Evolutionary conservation across 2,113 vertebrate species (phyloP).

Genomic region (Mustela lutreola): DNA sequence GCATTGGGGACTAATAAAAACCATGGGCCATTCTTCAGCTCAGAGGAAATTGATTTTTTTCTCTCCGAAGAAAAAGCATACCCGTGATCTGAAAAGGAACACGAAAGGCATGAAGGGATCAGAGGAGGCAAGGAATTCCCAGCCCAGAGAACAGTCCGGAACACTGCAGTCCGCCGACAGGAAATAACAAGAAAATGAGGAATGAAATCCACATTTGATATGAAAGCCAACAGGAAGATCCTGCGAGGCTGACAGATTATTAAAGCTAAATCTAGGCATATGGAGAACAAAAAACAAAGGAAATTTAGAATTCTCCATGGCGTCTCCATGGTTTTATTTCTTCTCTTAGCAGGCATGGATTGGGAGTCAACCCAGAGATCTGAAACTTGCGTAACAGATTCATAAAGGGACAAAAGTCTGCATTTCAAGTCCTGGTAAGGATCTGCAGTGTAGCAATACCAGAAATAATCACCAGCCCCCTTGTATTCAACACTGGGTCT

Average conservation of each 20-base stretch:
- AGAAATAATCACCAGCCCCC: background rate
- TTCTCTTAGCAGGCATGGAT: background rate
- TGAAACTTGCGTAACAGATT: background rate
- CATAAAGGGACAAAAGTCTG: background rate
- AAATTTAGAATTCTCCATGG: conserved; percentile 51
- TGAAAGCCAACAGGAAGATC: conserved; percentile 71
- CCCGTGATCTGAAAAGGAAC: conserved; percentile 48
- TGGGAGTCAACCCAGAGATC: background rate
- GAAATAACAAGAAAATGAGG: conserved; percentile 71
- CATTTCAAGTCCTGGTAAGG: background rate
- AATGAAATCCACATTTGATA: conserved; percentile 54
- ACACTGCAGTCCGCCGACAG: conserved; percentile 61
- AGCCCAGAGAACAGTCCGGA: conserved; percentile 60
- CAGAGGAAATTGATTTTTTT: conserved; percentile 75
- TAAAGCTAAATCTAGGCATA: conserved; percentile 44
- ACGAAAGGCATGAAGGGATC: conserved; percentile 47
- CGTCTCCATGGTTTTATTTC: conserved; percentile 11
- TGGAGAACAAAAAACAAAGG: conserved; percentile 47
- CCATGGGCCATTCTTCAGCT: conserved; percentile 15
- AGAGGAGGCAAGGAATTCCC: conserved; percentile 57
- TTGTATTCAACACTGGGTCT: background rate
- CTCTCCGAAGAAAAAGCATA: conserved; percentile 52
- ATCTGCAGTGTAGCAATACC: background rate
- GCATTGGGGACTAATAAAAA: conserved; percentile 51
- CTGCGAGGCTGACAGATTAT: conserved; percentile 43